Base-by-base conservation (phyloP, 37 sponge, comb jelly and placozoan genomes). In the Tethya wilhelma region DNA sequence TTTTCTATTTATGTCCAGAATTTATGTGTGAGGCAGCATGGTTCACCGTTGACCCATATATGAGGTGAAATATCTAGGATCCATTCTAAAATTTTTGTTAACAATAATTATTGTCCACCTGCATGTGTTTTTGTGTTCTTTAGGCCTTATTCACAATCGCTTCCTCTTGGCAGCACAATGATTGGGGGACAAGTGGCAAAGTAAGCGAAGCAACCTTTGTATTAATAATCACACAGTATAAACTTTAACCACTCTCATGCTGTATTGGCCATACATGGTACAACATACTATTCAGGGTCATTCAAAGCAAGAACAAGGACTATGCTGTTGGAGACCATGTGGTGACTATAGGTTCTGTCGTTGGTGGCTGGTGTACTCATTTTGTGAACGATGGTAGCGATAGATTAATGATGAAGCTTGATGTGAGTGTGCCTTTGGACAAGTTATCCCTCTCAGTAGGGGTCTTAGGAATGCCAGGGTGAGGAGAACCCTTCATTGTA, bases 391-490 rank as follows among this genome's bases (percentile, higher is more conserved):
- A 43, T 3, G 37, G 37, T 29, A 17, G 4, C 7, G 42, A 39
- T 40, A 11, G 42, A 12, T 2, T 9, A 26, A 1, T 81, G 7
- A 19, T 9, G 25, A 87, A 87, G 71, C 23, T 91, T n/a, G 79
- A 78, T 38, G 62, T 67, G 39, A 29, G 74, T 69, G 19, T 65
- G 8, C 33, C 28, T n/a, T 8, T 38, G 4, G 8, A 62, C 44
- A 40, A 42, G 6, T 39, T 31, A 22, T 93, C 96, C 1, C 81
- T 78, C 12, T 80, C 90, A 56, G 31, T 96, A 8, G 96, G 96
- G 44, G 62, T 87, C 0, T 79, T 96, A 28, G 96, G 96, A 71
- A 96, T 96, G 96, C 94, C 96, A 22, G 96, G 96, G 96, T 96
- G 64, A 83, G 85, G 2, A 20, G 40, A 20, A 60, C 28, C 38